A percentile compares a stretch with the other conserved stretches of the same genome.
Evolutionary conservation across 2,113 vertebrate species (phyloP).

Genomic region (Myotis brandtii): DNA sequence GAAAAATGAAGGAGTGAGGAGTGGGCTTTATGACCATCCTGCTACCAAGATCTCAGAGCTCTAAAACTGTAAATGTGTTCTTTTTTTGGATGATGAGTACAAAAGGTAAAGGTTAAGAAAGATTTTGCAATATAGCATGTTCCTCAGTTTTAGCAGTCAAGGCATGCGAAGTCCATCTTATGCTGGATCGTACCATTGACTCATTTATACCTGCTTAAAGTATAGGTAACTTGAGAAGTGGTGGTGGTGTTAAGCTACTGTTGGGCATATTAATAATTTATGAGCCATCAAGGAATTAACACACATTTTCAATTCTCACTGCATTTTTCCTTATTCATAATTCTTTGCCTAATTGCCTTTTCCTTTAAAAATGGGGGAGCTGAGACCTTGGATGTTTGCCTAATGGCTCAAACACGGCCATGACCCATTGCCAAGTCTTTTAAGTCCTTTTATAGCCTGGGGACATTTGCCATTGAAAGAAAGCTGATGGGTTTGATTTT

Average conservation of each 20-base stretch:
- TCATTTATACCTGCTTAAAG: not conserved
- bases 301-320: conserved; percentile 52
- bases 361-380: conserved; percentile 49
- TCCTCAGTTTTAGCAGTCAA: not conserved
- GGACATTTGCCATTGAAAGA: conserved; percentile 59
- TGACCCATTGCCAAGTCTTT: conserved; percentile 67
- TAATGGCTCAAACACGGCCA: conserved; percentile 62
- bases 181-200: not conserved
- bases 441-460: conserved; percentile 52
- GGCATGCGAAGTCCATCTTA: not conserved
- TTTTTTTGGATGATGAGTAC: not conserved
- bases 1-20: not conserved
- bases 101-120: not conserved
- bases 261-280: conserved; percentile 60
- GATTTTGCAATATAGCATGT: not conserved
- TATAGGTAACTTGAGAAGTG: conserved; percentile 35
- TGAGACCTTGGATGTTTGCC: conserved; percentile 72
- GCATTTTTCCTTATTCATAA: conserved; percentile 71
- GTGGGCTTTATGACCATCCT: not conserved
- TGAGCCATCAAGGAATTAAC: conserved; percentile 61
- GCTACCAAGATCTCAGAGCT: not conserved
- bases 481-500: conserved; percentile 75
- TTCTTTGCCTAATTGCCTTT: conserved; percentile 75
- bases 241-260: not conserved
- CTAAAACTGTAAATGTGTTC: not conserved